phyloP scores from a whole-genome alignment of 1,140 invertebrate species.

The Radopholus similis region DNA sequence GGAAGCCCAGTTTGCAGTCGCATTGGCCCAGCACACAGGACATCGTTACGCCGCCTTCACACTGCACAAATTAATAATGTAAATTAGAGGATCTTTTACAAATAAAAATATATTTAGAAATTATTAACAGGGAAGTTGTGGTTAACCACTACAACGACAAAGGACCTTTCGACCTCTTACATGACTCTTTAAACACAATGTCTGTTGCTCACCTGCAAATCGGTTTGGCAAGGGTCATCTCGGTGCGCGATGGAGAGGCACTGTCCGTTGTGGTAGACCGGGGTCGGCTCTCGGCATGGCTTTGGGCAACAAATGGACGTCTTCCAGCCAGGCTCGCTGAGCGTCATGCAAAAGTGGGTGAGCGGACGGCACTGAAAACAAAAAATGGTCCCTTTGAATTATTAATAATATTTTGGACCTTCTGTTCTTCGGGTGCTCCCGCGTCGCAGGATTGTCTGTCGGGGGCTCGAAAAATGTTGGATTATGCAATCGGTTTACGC shows the following conservation, averaged over 20 bases:
- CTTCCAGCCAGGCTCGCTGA: constrained; percentile 59
- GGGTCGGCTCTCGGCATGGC: constrained; percentile 58
- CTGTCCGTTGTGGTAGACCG: constrained; percentile 58
- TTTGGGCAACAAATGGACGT: constrained; percentile 57
- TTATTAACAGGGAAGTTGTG: too few species aligned
- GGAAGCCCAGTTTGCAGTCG: constrained; percentile 34
- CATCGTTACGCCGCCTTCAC: constrained; percentile 59
- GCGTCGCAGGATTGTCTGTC: constrained; percentile 58
- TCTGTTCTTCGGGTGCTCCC: constrained; percentile 55
- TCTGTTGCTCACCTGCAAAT: constrained; percentile 39
- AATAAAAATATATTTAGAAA: too few species aligned
- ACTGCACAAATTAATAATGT: constrained; percentile 36
- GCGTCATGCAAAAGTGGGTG: constrained; percentile 58
- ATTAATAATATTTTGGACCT: constrained; percentile 12
- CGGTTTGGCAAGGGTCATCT: constrained; percentile 56
- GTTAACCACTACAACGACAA: too few species aligned
- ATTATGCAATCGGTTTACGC: constrained; percentile 31
- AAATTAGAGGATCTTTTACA: neutral
- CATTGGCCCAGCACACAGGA: constrained; percentile 40
- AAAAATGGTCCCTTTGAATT: neutral
- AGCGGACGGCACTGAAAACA: constrained; percentile 44
- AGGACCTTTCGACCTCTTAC: too few species aligned
- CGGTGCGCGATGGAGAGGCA: constrained; percentile 57
- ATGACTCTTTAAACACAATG: too few species aligned
- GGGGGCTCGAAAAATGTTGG: constrained; percentile 15